These are phyloP conservation scores for Hymenopus coronatus DNA, from an alignment of 2,888 invertebrate genomes.

Conservation along the genomic window DNA sequence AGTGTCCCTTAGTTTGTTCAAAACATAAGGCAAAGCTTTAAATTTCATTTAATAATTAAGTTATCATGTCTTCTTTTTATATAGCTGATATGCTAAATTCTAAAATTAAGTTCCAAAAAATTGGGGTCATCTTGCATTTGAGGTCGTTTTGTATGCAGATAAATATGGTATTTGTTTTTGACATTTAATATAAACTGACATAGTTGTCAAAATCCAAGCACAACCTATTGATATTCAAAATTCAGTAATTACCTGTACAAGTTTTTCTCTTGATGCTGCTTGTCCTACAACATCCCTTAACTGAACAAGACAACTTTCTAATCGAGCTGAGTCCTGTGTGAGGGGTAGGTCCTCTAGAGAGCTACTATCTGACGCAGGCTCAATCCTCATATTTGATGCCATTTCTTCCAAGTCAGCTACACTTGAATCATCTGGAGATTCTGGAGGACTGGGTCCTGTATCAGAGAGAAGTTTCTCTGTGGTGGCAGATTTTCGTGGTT, in stretches of 20 bases:
- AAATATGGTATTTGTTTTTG: too few relatives aligned
- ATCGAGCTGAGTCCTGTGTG: slow-evolving; percentile 43
- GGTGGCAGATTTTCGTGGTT: slow-evolving; percentile 39
- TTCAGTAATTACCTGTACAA: slow-evolving; percentile 45
- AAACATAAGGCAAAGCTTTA: too few relatives aligned
- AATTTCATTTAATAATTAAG: too few relatives aligned
- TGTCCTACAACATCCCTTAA: slow-evolving; percentile 55
- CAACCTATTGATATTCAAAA: not conserved
- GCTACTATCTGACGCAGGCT: slow-evolving; percentile 40
- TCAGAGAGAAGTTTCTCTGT: slow-evolving; percentile 35
- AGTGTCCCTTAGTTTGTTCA: too few relatives aligned
- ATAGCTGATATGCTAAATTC: too few relatives aligned
- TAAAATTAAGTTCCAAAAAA: too few relatives aligned
- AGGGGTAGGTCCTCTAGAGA: slow-evolving; percentile 42
- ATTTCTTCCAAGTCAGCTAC: slow-evolving; percentile 36
- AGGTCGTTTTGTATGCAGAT: too few relatives aligned
- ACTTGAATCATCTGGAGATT: slow-evolving; percentile 34
- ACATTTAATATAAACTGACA: too few relatives aligned
- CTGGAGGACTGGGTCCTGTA: slow-evolving; percentile 29
- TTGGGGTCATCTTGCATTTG: too few relatives aligned
- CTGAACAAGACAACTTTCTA: slow-evolving; percentile 51
- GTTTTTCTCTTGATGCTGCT: slow-evolving; percentile 49
- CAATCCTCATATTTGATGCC: slow-evolving; percentile 33
- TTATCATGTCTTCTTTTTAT: too few relatives aligned
- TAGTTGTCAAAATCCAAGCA: too few relatives aligned